phyloP scores from a whole-genome alignment of 2,888 invertebrate genomes.

The Glyphotaelius pellucidus region DNA sequence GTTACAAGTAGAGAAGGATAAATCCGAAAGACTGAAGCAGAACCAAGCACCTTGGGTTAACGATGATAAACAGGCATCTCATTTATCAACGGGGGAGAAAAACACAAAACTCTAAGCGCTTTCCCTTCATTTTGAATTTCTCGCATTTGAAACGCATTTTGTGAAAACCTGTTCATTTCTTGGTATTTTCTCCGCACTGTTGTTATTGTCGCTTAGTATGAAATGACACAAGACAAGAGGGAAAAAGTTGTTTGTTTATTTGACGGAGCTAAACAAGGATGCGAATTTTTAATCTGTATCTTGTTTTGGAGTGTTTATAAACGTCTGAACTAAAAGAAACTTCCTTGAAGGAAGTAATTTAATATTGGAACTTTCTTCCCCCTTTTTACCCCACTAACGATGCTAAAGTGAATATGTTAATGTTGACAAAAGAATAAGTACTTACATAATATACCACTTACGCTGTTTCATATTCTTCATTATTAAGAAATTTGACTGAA shows the following conservation, averaged over 20 bases:
- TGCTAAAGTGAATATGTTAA: not conserved
- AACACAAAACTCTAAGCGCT: conserved; percentile 44
- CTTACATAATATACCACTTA: too few species aligned
- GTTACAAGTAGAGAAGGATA: not conserved
- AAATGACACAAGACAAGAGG: not conserved
- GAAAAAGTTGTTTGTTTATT: not conserved
- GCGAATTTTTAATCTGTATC: not conserved
- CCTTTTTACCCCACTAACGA: not conserved
- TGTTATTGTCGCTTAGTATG: not conserved
- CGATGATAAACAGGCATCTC: conserved; percentile 62
- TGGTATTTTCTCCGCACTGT: not conserved
- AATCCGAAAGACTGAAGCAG: conserved; percentile 41
- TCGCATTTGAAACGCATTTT: conserved; percentile 24
- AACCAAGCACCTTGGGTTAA: conserved; percentile 54
- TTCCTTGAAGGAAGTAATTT: not conserved
- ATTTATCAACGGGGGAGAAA: conserved; percentile 56
- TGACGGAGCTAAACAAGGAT: not conserved
- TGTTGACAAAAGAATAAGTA: not conserved
- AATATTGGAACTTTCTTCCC: not conserved
- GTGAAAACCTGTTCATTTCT: not conserved
- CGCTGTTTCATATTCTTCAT: not conserved
- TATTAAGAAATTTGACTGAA: not conserved
- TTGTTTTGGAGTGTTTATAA: not conserved
- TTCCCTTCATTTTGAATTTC: conserved; percentile 36
- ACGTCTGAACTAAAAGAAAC: not conserved